phyloP scores from a whole-genome alignment of 2,888 invertebrate species.

The Lomographa bimaculata region DNA sequence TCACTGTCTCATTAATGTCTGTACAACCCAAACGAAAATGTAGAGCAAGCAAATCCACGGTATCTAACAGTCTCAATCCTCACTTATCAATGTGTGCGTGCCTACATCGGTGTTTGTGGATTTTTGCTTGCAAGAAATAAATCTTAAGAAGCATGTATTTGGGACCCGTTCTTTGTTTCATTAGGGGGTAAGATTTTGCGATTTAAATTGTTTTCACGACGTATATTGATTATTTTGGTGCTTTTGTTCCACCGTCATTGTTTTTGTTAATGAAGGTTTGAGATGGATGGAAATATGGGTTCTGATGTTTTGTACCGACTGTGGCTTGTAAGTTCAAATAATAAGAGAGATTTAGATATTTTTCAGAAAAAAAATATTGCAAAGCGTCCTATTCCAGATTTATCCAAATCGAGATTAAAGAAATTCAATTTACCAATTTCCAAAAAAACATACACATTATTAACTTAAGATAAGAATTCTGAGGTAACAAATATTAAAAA shows the following conservation, averaged over 20 bases:
- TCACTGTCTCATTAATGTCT: no score
- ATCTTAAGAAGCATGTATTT: constrained; percentile 57
- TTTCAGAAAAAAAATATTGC: no score
- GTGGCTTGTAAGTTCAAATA: no score
- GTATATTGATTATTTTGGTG: constrained; percentile 57
- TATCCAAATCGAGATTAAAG: no score
- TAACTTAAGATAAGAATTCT: no score
- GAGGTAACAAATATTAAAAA: no score
- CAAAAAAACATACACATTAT: no score
- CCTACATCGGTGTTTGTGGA: constrained; percentile 41
- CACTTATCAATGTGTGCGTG: constrained; percentile 20
- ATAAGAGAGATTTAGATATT: no score
- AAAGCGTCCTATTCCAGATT: no score
- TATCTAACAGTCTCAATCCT: not conserved
- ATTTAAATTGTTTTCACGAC: constrained; percentile 60
- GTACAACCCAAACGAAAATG: no score
- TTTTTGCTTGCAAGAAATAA: constrained; percentile 63
- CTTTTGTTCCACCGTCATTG: constrained; percentile 38
- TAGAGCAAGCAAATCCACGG: constrained; percentile 30
- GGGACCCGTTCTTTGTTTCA: constrained; percentile 58
- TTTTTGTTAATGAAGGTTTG: constrained; percentile 21
- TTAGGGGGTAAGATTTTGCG: constrained; percentile 49
- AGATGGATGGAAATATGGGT: constrained; percentile 9
- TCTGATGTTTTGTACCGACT: no score
- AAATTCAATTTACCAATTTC: no score